These are phyloP conservation scores for Peromyscus polionotus DNA, from an alignment of 2,113 vertebrate species.

Conservation along the genomic window DNA sequence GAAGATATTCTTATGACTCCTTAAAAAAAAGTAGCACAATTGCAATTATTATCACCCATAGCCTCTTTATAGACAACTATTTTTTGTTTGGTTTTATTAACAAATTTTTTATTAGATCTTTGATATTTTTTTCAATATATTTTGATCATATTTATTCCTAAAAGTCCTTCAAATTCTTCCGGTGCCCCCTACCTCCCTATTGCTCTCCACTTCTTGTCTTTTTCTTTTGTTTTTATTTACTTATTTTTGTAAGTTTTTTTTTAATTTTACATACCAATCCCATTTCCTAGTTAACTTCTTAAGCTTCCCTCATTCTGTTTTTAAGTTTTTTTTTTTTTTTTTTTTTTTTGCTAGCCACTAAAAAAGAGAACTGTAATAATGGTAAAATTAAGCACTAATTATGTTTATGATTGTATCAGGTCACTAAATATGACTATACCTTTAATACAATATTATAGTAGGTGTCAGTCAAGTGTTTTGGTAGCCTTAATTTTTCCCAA, in stretches of 20 bases:
- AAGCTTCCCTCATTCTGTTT: not conserved
- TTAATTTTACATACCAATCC: no score
- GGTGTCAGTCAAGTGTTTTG: not conserved
- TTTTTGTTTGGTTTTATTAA: no score
- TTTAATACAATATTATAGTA: not conserved
- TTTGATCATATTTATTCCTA: no score
- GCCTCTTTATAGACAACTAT: not conserved
- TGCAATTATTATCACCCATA: not conserved
- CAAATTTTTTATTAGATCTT: no score
- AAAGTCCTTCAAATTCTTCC: no score
- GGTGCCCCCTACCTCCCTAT: no score
- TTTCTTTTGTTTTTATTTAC: no score
- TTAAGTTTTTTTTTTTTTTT: no score
- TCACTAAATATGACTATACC: not conserved
- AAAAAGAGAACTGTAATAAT: not conserved
- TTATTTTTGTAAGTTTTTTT: no score
- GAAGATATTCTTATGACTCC: slow-evolving; percentile 95
- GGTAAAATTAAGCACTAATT: not conserved
- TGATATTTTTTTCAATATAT: no score
- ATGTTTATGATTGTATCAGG: not conserved
- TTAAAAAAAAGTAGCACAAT: slow-evolving; percentile 76
- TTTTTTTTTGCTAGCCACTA: accelerated
- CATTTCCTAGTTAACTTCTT: not conserved
- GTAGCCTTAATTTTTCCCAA: not conserved
- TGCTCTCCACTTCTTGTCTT: no score